Evolutionary conservation across 2,113 vertebrate genomes (phyloP), one percentile per base, ranked within the genome.

Genomic region (Ascaphus truei): DNA sequence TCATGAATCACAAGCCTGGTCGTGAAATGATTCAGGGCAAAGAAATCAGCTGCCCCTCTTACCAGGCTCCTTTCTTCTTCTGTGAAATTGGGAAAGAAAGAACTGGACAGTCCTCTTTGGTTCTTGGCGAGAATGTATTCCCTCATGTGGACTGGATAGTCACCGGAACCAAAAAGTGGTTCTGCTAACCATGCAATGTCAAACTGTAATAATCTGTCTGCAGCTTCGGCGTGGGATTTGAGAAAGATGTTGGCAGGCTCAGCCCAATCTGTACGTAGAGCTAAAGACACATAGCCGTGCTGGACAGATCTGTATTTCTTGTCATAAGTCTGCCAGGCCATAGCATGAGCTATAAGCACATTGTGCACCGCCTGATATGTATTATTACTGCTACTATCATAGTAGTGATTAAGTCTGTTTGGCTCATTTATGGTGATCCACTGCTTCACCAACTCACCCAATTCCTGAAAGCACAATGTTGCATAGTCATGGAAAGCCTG

Each of bases 391-490:
- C 76, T 87, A 50, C 57, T 77, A 1, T 80, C 83, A 75, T 95
- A 94, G 41, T 81, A 30, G 7, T 94, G 89, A 0, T 84, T 83
- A 8, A 98, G 76, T 26, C 91, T 86, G 75, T 98, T 99, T 0
- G 96, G 97, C 76, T 99, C 96, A 0, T 98, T 98, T 60, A 99
- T 85, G 29, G 97, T 99, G 81, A 99, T 93, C 97, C 97, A 99
- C 4, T 92, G 84, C 51, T 80, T 85, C 25, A 97, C 96, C 81
- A 91, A 80, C 64, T 89, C 76, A 0, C 95, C 96, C 3, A 99
- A 81, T 75, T 94, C 91, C 57, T n/a, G 80, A 75, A 93, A 99
- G 73, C 96, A 99, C 12, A 97, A 82, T 2, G 77, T 81, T 0
- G 93, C 93, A 0, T 98, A 99, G 33, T 88, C 80, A 68, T 66